Conservation (phyloP, 2,888 invertebrate species). For the Unio delphinus region DNA sequence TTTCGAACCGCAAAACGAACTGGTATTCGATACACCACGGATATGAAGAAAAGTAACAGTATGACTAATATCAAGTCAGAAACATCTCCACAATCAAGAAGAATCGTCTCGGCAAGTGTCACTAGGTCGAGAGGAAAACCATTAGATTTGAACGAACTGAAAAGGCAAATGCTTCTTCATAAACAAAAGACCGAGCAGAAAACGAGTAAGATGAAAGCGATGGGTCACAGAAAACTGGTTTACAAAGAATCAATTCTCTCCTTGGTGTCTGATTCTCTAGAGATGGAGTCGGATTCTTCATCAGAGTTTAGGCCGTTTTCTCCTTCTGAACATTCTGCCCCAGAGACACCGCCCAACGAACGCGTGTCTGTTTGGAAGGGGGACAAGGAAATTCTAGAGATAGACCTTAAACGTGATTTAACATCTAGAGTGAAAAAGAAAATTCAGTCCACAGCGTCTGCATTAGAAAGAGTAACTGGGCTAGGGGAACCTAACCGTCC, state of each 20-base stretch:
- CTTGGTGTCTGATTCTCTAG: slow-evolving; percentile 1
- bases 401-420: slow-evolving; percentile 52
- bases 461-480: slow-evolving; percentile 53
- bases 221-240: no score
- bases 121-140: slow-evolving; percentile 30
- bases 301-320: slow-evolving; percentile 27
- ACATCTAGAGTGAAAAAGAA: slow-evolving; percentile 41
- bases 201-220: background rate
- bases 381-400: slow-evolving; percentile 52
- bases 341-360: slow-evolving; percentile 16
- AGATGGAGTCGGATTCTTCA: slow-evolving; percentile 18
- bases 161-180: slow-evolving; percentile 31
- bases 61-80: slow-evolving; percentile 22
- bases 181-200: slow-evolving; percentile 26
- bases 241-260: background rate
- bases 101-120: slow-evolving; percentile 33
- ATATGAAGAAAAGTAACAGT: slow-evolving; percentile 41
- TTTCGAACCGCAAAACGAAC: slow-evolving; percentile 21
- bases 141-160: slow-evolving; percentile 43
- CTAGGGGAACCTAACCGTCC: slow-evolving; percentile 48
- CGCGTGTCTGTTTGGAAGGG: slow-evolving; percentile 52
- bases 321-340: slow-evolving; percentile 16
- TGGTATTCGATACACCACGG: slow-evolving; percentile 28
- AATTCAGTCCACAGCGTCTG: slow-evolving; percentile 43
- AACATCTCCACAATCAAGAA: background rate